phyloP scores from a whole-genome alignment of 2,888 invertebrate species.

The Drosophila bunnanda region DNA sequence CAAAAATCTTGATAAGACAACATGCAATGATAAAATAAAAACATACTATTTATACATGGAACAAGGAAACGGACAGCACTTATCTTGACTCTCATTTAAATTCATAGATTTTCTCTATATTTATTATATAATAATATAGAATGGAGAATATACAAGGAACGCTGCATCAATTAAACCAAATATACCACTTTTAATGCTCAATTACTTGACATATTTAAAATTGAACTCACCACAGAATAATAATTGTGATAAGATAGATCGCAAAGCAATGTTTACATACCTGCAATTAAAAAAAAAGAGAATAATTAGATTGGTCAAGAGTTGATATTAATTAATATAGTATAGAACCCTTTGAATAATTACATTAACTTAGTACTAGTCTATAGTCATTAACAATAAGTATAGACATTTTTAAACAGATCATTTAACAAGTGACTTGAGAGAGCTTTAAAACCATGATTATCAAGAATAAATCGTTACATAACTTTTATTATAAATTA shows the following conservation, averaged over 20 bases:
- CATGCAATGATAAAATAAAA: background rate
- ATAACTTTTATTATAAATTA: background rate
- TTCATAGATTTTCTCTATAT: background rate
- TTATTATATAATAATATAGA: background rate
- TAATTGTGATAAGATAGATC: conserved; percentile 37
- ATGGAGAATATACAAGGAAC: conserved; percentile 6
- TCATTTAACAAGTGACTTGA: background rate
- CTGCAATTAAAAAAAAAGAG: conserved; percentile 56
- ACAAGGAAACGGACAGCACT: background rate
- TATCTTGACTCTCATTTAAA: background rate
- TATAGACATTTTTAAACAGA: background rate
- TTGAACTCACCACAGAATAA: conserved; percentile 64
- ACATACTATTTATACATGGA: background rate
- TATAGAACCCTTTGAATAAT: conserved; percentile 1
- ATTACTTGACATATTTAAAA: conserved; percentile 36
- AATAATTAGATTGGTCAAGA: conserved; percentile 12
- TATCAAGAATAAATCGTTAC: background rate
- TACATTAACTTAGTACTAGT: background rate
- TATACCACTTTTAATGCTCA: conserved; percentile 54
- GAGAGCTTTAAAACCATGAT: background rate
- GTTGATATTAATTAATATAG: background rate
- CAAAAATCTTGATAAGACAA: conserved; percentile 5
- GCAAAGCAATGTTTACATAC: conserved; percentile 56
- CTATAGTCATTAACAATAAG: background rate
- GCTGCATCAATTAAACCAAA: conserved; percentile 43